These are phyloP conservation scores for Tipula vernalis DNA, from an alignment of 2,888 invertebrate genomes.

Conservation along the genomic window DNA sequence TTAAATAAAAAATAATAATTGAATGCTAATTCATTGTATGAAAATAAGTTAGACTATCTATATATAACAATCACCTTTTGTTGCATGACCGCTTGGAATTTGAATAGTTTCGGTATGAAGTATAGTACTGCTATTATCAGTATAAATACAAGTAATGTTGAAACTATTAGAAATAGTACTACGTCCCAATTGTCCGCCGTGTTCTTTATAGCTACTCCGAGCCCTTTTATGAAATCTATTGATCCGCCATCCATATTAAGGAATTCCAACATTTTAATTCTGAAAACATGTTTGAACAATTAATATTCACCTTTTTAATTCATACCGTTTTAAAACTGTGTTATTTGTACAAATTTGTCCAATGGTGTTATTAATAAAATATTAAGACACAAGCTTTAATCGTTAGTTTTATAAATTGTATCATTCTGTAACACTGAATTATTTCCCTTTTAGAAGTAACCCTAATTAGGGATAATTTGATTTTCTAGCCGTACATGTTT, in stretches of 20 bases:
- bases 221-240: background rate
- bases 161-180: background rate
- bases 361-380: too few species aligned
- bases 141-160: background rate
- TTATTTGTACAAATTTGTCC: too few species aligned
- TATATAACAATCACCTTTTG: background rate
- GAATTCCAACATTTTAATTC: too few species aligned
- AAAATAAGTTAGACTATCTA: background rate
- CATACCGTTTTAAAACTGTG: too few species aligned
- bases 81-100: background rate
- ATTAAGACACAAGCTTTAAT: too few species aligned
- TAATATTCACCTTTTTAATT: too few species aligned
- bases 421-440: too few species aligned
- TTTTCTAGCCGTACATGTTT: too few species aligned
- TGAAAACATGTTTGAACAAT: too few species aligned
- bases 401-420: too few species aligned
- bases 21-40: background rate
- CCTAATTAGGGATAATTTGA: too few species aligned
- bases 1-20: background rate
- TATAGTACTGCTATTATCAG: background rate
- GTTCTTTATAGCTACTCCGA: background rate
- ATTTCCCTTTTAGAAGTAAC: too few species aligned
- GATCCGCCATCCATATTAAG: background rate
- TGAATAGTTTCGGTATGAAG: background rate
- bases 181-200: background rate